Evolutionary conservation across 2,797 vertebrate genomes (phyloP).

Genomic region (Cyclopterus lumpus): DNA sequence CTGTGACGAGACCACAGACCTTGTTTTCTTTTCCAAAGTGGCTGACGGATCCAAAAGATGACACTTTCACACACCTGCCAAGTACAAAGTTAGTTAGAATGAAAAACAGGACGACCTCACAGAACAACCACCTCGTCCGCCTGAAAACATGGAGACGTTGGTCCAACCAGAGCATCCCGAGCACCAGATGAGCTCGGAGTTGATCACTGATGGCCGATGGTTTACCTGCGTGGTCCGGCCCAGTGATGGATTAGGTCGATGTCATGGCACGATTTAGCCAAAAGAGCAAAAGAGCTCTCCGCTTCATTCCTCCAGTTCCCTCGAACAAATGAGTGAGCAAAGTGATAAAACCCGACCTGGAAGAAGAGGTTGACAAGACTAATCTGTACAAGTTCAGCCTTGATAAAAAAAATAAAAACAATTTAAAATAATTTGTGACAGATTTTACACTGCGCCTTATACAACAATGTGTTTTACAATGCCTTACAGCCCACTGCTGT

Average conservation of each 20-base stretch:
- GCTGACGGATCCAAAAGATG: conserved; percentile 86
- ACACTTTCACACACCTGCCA: conserved; percentile 85
- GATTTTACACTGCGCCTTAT: no score
- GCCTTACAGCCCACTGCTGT: no score
- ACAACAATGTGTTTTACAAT: no score
- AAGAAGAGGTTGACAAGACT: conserved; percentile 22
- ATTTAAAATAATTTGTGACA: no score
- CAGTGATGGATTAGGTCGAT: conserved; percentile 88
- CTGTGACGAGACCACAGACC: conserved; percentile 65
- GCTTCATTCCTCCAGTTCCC: conserved; percentile 91
- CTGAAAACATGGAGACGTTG: not conserved
- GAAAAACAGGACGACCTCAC: not conserved
- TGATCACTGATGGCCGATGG: conserved; percentile 7
- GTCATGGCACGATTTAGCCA: conserved; percentile 90
- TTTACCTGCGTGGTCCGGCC: conserved; percentile 85
- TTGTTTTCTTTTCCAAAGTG: conserved; percentile 84
- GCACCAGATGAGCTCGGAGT: not conserved
- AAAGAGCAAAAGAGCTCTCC: conserved; percentile 87
- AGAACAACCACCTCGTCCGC: not conserved
- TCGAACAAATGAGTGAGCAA: conserved; percentile 89
- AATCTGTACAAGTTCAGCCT: not conserved
- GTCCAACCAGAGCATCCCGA: not conserved
- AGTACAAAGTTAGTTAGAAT: conserved; percentile 30
- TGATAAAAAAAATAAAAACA: no score
- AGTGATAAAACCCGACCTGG: conserved; percentile 89